Conservation (phyloP, 2,113 vertebrate species). For the Datnioides undecimradiatus region DNA sequence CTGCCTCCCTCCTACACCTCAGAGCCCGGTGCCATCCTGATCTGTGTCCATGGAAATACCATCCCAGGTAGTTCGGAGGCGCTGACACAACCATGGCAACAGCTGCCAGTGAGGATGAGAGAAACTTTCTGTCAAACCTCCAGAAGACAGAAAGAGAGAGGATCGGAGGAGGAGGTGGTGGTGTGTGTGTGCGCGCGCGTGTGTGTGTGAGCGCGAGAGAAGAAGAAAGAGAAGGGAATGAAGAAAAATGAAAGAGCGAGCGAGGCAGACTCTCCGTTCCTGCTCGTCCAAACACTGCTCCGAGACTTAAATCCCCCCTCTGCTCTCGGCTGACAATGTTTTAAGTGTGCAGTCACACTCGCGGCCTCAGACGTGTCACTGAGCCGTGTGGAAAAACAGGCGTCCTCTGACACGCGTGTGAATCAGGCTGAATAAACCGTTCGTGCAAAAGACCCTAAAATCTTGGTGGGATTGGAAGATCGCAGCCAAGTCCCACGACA, state of each 20-base stretch:
- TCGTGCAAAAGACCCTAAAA: not conserved
- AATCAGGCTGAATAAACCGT: conserved; percentile 4
- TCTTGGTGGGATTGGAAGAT: not conserved
- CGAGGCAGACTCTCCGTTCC: conserved; percentile 4
- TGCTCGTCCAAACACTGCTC: conserved; percentile 20
- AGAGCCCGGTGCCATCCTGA: conserved; percentile 50
- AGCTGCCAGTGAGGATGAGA: conserved; percentile 66
- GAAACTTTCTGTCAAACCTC: conserved; percentile 58
- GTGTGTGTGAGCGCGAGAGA: not conserved
- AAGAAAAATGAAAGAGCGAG: conserved; percentile 9
- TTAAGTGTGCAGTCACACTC: not conserved
- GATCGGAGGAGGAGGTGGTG: not conserved
- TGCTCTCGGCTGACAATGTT: not conserved
- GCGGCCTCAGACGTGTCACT: not conserved
- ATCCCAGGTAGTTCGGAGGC: conserved; percentile 54
- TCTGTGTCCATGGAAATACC: conserved; percentile 63
- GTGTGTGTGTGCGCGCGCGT: too few species aligned
- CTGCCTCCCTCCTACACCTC: conserved; percentile 60
- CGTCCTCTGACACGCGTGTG: not conserved
- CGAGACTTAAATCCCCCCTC: conserved; percentile 19
- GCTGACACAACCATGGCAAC: conserved; percentile 75
- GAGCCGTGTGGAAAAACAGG: not conserved
- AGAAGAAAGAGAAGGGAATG: not conserved
- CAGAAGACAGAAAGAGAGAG: conserved; percentile 14
- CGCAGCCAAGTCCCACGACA: too few species aligned